phyloP scores from a whole-genome alignment of 2,888 invertebrate genomes.

The Amphipoea lucens region DNA sequence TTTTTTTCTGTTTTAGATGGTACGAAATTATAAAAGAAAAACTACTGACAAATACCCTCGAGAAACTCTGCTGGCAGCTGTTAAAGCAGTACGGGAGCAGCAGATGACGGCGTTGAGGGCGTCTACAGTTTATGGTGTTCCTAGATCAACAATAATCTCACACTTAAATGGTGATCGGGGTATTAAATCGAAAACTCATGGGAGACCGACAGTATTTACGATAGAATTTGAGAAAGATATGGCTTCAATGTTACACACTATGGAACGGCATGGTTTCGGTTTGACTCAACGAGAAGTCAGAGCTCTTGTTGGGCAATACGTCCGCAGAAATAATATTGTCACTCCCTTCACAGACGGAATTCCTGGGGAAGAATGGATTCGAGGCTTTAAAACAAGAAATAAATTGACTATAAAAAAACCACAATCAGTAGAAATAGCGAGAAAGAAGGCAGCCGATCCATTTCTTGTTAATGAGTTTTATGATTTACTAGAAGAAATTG shows the following conservation, averaged over 20 bases:
- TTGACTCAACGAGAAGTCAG: constrained; percentile 10
- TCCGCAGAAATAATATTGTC: not conserved
- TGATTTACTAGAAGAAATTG: not conserved
- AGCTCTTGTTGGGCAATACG: constrained; percentile 7
- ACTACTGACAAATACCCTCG: too few relatives aligned
- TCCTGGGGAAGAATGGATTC: not conserved
- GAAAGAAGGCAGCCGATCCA: not conserved
- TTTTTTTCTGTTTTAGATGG: too few relatives aligned
- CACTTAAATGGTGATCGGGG: too few relatives aligned
- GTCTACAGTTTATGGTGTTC: too few relatives aligned
- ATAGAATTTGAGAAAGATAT: not conserved
- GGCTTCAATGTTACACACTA: constrained; percentile 8
- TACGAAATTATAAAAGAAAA: too few relatives aligned
- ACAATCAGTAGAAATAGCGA: constrained; percentile 1
- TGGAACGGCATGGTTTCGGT: constrained; percentile 3
- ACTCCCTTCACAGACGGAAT: not conserved
- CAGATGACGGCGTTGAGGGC: too few relatives aligned
- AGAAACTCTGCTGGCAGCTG: too few relatives aligned
- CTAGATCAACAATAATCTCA: too few relatives aligned
- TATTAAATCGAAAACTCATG: too few relatives aligned
- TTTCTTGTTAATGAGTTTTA: not conserved
- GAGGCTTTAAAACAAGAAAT: not conserved
- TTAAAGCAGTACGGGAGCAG: too few relatives aligned
- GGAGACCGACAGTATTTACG: too few relatives aligned
- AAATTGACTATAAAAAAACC: not conserved